Conservation (phyloP, 2,888 invertebrate species). For the Leucophora obtusa region DNA sequence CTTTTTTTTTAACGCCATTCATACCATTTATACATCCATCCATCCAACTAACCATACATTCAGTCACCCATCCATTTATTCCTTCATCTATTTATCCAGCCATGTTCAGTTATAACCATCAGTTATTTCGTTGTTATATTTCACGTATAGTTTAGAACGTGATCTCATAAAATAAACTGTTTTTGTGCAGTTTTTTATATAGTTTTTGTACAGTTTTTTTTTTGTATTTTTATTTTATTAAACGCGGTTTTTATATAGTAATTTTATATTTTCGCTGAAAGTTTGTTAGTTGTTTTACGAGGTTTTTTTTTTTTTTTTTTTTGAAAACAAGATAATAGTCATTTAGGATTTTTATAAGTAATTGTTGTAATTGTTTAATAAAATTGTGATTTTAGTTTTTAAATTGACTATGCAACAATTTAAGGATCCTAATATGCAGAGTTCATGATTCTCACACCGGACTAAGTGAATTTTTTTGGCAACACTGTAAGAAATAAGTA, state of each 20-base stretch:
- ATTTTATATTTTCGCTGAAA: slow-evolving; percentile 1
- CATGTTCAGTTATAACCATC: slow-evolving; percentile 43
- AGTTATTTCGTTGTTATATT: slow-evolving; percentile 69
- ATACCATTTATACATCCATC: slow-evolving; percentile 30
- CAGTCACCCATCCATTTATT: neutral
- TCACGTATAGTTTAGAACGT: slow-evolving; percentile 76
- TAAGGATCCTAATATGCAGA: too few species aligned
- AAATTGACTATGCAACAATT: too few species aligned
- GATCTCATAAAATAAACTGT: slow-evolving; percentile 72
- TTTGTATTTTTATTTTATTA: slow-evolving; percentile 49
- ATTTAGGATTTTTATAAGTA: slow-evolving; percentile 50
- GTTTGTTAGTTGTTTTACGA: too few species aligned
- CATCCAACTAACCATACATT: slow-evolving; percentile 8
- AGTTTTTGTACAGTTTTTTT: slow-evolving; percentile 13
- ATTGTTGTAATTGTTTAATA: slow-evolving; percentile 55
- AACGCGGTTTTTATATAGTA: slow-evolving; percentile 42
- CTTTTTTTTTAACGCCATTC: slow-evolving; percentile 45
- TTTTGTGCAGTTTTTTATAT: slow-evolving; percentile 32
- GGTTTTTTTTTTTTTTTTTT: too few species aligned
- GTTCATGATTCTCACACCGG: too few species aligned
- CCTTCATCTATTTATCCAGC: slow-evolving; percentile 36
- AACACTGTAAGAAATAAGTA: too few species aligned
- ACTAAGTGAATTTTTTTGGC: too few species aligned
- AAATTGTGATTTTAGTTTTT: neutral
- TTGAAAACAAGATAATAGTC: slow-evolving; percentile 50